Evolutionary conservation across 35 echinoderm and acorn worm genomes (phyloP).

Genomic region (Apostichopus californicus): DNA sequence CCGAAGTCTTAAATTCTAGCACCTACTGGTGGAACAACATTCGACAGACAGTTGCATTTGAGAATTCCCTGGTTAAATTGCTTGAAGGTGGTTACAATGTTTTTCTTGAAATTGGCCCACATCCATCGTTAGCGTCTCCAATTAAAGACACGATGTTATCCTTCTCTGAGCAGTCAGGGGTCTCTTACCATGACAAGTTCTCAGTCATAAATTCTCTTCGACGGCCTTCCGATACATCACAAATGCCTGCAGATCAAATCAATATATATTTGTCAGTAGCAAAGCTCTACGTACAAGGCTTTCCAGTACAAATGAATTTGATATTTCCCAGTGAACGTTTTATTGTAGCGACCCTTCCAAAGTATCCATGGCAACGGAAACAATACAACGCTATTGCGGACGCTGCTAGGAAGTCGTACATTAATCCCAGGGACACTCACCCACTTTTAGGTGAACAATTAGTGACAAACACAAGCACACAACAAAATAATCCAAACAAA

Average conservation of each 20-base stretch:
- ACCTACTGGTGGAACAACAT: slow-evolving; percentile 74
- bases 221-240: slow-evolving; percentile 54
- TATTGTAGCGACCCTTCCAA: slow-evolving; percentile 46
- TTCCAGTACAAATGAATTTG: slow-evolving; percentile 9
- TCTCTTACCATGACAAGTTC: not conserved
- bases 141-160: slow-evolving; percentile 39
- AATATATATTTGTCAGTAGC: slow-evolving; percentile 30
- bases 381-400: slow-evolving; percentile 1
- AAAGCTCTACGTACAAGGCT: slow-evolving; percentile 46
- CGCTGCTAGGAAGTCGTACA: not conserved
- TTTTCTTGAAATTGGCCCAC: slow-evolving; percentile 65
- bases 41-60: slow-evolving; percentile 51
- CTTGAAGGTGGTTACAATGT: slow-evolving; percentile 48
- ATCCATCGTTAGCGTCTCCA: slow-evolving; percentile 52
- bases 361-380: slow-evolving; percentile 62
- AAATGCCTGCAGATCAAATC: slow-evolving; percentile 16
- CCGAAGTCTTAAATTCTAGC: not conserved
- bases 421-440: slow-evolving; percentile 47
- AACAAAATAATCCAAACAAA: not conserved
- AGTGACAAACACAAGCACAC: not conserved
- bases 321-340: not conserved
- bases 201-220: slow-evolving; percentile 29
- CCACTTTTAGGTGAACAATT: slow-evolving; percentile 58
- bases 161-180: slow-evolving; percentile 21
- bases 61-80: slow-evolving; percentile 36